phyloP scores from a whole-genome alignment of 2,113 vertebrate species.

The Podiceps cristatus region DNA sequence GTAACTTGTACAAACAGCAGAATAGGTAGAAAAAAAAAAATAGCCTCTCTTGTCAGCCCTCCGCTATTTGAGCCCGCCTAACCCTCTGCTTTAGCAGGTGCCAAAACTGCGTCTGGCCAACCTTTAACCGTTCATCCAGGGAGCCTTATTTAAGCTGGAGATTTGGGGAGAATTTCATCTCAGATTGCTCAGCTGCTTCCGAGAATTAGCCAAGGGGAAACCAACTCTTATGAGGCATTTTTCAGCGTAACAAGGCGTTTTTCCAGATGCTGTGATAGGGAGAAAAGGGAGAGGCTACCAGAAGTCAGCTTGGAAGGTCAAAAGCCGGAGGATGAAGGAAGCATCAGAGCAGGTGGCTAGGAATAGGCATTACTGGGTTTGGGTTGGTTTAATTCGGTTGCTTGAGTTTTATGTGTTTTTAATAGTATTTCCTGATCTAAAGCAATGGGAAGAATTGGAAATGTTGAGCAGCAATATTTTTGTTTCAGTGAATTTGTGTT shows the following conservation, averaged over 20 bases:
- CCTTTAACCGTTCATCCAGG: background rate
- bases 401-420: background rate
- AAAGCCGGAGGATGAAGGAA: background rate
- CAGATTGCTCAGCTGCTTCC: background rate
- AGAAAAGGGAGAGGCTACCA: background rate
- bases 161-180: slow-evolving; percentile 29
- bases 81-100: slow-evolving; percentile 1
- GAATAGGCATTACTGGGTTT: background rate
- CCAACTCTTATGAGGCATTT: background rate
- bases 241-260: background rate
- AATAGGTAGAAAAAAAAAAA: background rate
- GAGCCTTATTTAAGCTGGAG: background rate
- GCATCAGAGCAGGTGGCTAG: background rate
- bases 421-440: background rate
- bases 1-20: slow-evolving; percentile 30
- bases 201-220: background rate
- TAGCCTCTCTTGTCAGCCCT: background rate
- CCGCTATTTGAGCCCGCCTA: slow-evolving; percentile 4
- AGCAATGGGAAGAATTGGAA: background rate
- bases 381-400: background rate
- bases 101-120: slow-evolving; percentile 17
- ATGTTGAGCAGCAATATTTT: background rate
- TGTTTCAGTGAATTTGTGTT: background rate
- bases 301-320: background rate
- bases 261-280: background rate